Conservation (phyloP, 2,888 invertebrate species). For the Plebejus anna region DNA sequence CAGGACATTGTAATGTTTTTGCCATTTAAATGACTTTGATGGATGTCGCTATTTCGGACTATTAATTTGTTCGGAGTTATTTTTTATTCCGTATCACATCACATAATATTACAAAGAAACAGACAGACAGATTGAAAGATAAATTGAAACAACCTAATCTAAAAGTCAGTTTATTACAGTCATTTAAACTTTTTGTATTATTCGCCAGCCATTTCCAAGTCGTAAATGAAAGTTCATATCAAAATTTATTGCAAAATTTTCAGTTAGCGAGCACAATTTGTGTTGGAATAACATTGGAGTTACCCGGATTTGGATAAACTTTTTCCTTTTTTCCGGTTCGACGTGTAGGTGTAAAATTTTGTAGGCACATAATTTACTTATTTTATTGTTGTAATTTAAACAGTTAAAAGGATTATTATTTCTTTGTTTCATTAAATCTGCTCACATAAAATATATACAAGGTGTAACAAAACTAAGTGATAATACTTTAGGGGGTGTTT, state of each 20-base stretch:
- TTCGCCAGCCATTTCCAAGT: constrained; percentile 15
- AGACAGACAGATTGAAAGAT: neutral
- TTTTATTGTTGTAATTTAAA: neutral
- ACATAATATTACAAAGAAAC: no score
- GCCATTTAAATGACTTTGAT: neutral
- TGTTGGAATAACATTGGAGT: neutral
- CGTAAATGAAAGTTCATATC: constrained; percentile 17
- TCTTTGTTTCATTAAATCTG: no score
- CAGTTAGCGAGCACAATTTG: neutral
- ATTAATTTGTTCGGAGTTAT: neutral
- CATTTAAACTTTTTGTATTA: constrained; percentile 15
- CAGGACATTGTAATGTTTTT: neutral
- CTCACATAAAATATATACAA: no score
- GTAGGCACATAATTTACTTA: neutral
- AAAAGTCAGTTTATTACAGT: neutral
- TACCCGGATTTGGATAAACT: neutral
- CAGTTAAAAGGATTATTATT: no score
- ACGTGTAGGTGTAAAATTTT: neutral
- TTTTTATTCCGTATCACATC: neutral
- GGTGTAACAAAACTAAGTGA: no score
- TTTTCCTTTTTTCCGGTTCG: neutral
- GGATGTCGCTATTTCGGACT: neutral
- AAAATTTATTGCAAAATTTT: constrained; percentile 13
- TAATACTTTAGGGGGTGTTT: no score
- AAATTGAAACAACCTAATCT: constrained; percentile 3